Evolutionary conservation across 1,140 invertebrate genomes (phyloP), one percentile per base, ranked within the genome.

Genomic region (Gonioctena quinquepunctata): DNA sequence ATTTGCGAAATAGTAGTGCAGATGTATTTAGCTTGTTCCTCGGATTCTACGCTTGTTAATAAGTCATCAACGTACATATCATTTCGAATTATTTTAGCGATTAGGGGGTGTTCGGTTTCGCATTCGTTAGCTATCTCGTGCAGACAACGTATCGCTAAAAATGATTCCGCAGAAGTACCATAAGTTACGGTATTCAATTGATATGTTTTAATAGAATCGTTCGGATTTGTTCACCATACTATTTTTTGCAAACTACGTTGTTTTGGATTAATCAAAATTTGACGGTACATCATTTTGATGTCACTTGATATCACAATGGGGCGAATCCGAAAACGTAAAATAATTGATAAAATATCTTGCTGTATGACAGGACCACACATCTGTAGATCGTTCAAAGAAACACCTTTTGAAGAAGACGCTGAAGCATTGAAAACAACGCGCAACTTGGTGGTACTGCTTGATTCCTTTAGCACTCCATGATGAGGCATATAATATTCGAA

Each of bases 231-330:
- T 7, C 28, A 11, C 28, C 28, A 33, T 11, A 33, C 28, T 11
- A 33, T 33, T 33, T 33, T 33, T 33, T 33, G 28, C 2, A 33
- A 13, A 11, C 6, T 7, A 16, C 42, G 16, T 26, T 85, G 73
- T 28, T 79, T 67, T 7, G 70, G 18, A 50, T 72, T 59, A 0
- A 86, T 63, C 11, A 66, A 48, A n/a, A 84, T 70, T 69, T 81
- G 79, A 25, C 82, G 69, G 71, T 82, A 85, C 82, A 84, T 85
- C 70, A 84, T 80, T 27, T 52, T 60, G 19, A 81, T 75, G 56
- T 82, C 80, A 2, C 69, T 71, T 21, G 71, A 67, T 25, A 82
- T 50, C 7, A 77, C 75, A 56, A 67, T 73, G 72, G 48, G 19
- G 52, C 81, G 73, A 4, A 70, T 66, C 16, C 82, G 71, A 75